These are phyloP conservation scores for Eurypyga helias DNA, from an alignment of 2,113 vertebrate genomes.

Conservation along the genomic window DNA sequence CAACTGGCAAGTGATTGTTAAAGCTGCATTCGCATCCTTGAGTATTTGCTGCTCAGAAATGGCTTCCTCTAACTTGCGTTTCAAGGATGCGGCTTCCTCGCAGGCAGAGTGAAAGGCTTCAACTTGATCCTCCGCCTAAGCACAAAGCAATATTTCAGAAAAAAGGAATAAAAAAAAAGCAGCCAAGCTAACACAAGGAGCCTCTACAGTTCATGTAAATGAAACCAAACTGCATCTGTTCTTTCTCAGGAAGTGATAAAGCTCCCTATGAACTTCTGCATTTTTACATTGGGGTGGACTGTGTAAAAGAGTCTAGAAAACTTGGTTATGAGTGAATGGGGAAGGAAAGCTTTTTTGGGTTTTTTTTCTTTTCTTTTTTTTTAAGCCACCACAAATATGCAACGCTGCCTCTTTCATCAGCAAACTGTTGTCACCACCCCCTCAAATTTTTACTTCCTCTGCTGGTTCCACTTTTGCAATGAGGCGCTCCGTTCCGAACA, in stretches of 20 bases:
- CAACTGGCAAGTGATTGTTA: slow-evolving; percentile 26
- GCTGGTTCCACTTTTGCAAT: slow-evolving; percentile 46
- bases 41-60: slow-evolving; percentile 55
- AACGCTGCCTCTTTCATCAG: slow-evolving; percentile 69
- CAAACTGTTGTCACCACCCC: slow-evolving; percentile 72
- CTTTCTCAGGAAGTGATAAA: slow-evolving; percentile 76
- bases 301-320: no score
- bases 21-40: slow-evolving; percentile 23
- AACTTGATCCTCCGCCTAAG: slow-evolving; percentile 53
- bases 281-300: slow-evolving; percentile 65
- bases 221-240: slow-evolving; percentile 68
- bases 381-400: slow-evolving; percentile 64
- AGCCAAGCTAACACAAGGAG: not conserved
- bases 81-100: slow-evolving; percentile 15
- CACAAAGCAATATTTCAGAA: not conserved
- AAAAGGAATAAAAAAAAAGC: not conserved
- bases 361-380: not conserved
- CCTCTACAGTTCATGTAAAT: not conserved
- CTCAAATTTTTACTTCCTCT: slow-evolving; percentile 74
- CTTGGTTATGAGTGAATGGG: no score
- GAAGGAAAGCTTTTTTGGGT: no score
- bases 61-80: slow-evolving; percentile 65
- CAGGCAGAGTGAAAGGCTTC: slow-evolving; percentile 1
- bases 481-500: not conserved
- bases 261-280: slow-evolving; percentile 72